Conservation (phyloP, 2,113 vertebrate genomes). For the Hyperopisus bebe region DNA sequence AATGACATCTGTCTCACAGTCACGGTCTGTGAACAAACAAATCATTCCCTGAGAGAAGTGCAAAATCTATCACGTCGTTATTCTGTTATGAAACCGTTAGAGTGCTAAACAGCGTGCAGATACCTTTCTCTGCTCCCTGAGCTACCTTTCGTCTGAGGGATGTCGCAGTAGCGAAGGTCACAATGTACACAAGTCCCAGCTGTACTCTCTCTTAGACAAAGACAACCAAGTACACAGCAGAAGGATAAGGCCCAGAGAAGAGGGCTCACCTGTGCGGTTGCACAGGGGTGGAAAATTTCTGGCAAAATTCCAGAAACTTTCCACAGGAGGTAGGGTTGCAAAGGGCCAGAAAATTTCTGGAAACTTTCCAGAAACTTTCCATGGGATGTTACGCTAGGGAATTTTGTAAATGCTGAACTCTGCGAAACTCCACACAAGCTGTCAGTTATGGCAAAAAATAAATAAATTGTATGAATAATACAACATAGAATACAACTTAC, state of each 20-base stretch:
- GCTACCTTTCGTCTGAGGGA: background rate
- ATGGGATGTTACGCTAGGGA: background rate
- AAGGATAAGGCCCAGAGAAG: background rate
- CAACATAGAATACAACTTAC: background rate
- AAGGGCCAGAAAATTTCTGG: background rate
- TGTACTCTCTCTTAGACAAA: background rate
- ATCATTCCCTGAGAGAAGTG: background rate
- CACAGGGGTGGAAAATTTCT: background rate
- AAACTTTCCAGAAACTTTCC: background rate
- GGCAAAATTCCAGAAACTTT: background rate
- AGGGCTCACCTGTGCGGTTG: background rate
- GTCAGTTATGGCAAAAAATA: background rate
- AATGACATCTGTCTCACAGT: background rate
- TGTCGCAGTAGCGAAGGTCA: background rate
- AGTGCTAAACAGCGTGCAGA: background rate
- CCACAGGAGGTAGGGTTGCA: background rate
- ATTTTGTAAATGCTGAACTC: background rate
- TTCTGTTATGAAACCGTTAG: background rate
- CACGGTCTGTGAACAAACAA: background rate
- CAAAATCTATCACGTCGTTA: background rate
- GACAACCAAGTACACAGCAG: background rate
- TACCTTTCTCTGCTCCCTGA: background rate
- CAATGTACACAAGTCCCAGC: background rate
- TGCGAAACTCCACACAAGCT: background rate
- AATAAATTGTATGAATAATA: background rate